These are phyloP conservation scores for Cartodere bifasciata DNA, from an alignment of 2,888 invertebrate species.

Conservation along the genomic window DNA sequence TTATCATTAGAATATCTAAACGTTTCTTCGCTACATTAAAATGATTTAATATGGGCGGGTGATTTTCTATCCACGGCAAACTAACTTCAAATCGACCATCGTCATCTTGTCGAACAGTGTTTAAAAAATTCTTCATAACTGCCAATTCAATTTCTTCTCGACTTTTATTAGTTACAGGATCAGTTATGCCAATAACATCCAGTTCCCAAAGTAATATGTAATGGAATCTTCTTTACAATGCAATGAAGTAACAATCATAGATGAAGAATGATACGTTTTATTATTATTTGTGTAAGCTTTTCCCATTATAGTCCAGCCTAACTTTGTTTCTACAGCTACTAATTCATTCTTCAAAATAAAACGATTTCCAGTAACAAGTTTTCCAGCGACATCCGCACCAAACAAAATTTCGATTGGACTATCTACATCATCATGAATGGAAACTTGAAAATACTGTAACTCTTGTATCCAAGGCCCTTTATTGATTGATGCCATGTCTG, in stretches of 20 bases:
- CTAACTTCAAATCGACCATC: conserved; percentile 24
- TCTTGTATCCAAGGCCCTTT: conserved; percentile 7
- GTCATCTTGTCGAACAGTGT: conserved; percentile 19
- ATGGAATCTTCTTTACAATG: no score
- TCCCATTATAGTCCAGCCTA: conserved; percentile 22
- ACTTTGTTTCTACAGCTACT: conserved; percentile 18
- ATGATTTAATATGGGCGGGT: conserved; percentile 21
- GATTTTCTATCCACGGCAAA: conserved; percentile 24
- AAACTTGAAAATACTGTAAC: neutral
- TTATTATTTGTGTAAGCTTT: no score
- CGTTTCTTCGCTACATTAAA: conserved; percentile 18
- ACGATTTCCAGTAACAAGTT: conserved; percentile 6
- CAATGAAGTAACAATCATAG: conserved; percentile 12
- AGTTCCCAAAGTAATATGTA: conserved; percentile 23
- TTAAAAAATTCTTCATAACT: conserved; percentile 19
- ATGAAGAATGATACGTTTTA: no score
- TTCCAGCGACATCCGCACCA: conserved; percentile 8
- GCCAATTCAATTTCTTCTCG: conserved; percentile 14
- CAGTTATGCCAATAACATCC: conserved; percentile 23
- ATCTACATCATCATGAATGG: neutral
- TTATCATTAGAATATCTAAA: conserved; percentile 17
- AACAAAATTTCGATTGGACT: conserved; percentile 4
- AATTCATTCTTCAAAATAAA: conserved; percentile 17
- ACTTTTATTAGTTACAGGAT: conserved; percentile 19
- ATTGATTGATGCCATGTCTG: conserved; percentile 3